Base-by-base conservation (phyloP, 2,888 invertebrate species). In the Tipula vernalis region DNA sequence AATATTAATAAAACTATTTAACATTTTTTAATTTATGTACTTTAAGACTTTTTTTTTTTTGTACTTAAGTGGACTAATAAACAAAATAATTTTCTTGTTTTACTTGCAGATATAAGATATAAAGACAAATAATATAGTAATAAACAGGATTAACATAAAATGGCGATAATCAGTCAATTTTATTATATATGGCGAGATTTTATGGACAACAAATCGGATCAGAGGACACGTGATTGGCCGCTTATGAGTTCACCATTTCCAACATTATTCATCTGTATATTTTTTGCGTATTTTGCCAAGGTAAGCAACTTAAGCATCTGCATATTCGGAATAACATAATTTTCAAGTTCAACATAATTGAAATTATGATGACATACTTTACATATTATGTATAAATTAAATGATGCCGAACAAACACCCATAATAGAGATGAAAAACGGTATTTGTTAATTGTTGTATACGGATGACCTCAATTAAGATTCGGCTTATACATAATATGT, bases 181-280 rank as follows among this genome's bases (percentile, higher is more conserved):
- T 91, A 91, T 88, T 90, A 90, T 88, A 92, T 91, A 88, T 92
- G 92, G 91, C 90, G 91, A 89, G 96, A 96, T 90, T 90, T 97
- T 87, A 96, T 97, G 96, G 95, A 96, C 91, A 96, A 96, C 90
- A 94, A 95, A 91, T 96, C 96, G 90, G 96, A 98, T 92, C 95
- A 94, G 44, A 93, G 97, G 89, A 96, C 96, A 87, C 95, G 94
- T 89, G 94, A 94, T 89, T 97, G 96, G 95, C 93, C 94, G 87
- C 92, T 97, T 91, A 96, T 97, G 96, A 95, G 95, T 89, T 94
- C 96, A 28, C 97, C 97, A 6, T 93, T 96, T 88, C 96, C 96
- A 85, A 96, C 97, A 86, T 90, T 96, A 87, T 91, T 93, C 87
- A 95, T 97, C 89, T 96, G 96, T 90, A 91, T 96, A 87, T 92